Evolutionary conservation across 2,113 vertebrate genomes (phyloP).

Genomic region (Megatriorchis doriae): DNA sequence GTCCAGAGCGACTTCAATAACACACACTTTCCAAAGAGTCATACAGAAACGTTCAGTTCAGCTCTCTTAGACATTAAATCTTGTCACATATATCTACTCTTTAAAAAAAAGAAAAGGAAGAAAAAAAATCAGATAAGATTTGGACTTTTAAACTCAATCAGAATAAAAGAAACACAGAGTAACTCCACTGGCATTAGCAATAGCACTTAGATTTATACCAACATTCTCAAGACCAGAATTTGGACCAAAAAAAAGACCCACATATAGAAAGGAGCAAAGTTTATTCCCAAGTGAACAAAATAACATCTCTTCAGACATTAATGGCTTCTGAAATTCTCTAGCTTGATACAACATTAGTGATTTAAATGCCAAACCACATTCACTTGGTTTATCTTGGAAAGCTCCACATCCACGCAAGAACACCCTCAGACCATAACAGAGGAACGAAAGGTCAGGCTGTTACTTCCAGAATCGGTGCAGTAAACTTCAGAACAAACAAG

Average conservation of each 20-base stretch:
- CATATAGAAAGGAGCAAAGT: not conserved
- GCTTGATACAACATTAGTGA: constrained; percentile 28
- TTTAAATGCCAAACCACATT: constrained; percentile 70
- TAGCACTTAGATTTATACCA: not conserved
- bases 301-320: constrained; percentile 30
- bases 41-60: not conserved
- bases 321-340: constrained; percentile 62
- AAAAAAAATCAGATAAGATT: not conserved
- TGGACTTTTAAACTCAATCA: not conserved
- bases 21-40: not conserved
- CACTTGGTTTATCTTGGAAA: constrained; percentile 65
- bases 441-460: constrained; percentile 67
- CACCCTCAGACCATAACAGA: constrained; percentile 59
- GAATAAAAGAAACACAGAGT: not conserved
- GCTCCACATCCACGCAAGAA: constrained; percentile 10
- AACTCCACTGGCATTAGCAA: not conserved
- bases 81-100: not conserved
- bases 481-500: constrained; percentile 22
- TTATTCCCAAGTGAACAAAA: constrained; percentile 13
- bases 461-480: constrained; percentile 17
- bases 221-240: not conserved
- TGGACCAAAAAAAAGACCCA: not conserved
- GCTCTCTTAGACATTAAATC: not conserved
- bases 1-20: not conserved
- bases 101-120: not conserved